Evolutionary conservation across 2,113 vertebrate species (phyloP), one percentile per base, ranked within the genome.

Genomic region (Pavo muticus): DNA sequence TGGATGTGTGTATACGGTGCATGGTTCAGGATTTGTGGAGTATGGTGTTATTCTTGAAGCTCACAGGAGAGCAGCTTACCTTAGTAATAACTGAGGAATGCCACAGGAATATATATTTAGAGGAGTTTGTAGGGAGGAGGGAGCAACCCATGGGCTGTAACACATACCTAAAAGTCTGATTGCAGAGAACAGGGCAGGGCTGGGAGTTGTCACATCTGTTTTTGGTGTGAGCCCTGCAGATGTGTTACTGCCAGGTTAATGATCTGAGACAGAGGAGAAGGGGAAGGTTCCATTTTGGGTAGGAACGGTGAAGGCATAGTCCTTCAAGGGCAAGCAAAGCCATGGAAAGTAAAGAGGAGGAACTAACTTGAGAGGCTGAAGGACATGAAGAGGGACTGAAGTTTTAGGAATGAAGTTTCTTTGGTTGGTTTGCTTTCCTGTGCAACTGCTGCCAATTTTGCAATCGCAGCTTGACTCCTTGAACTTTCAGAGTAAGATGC

Each of bases 81-180:
- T 83, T 63, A 54, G 59, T 83, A 88, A 83, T 88, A 67, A 75
- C 78, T 45, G 63, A 80, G 79, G 85, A 94, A 91, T 88, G 75
- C 59, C 45, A 63, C 16, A 73, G 79, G 64, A 79, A 80, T 60
- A 85, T 15, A 9, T 32, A 47, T 39, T 91, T 48, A 63, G 82
- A 76, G 75, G 73, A 2, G 5, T 39, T 85, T 77, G 20, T 83
- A 77, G 32, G 37, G 64, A 70, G n/a, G 54, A 93, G 50, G 42
- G 17, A 88, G 40, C 35, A 65, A 72, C 63, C 45, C 32, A 11
- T 10, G 23, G 80, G 4, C 73, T 87, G 79, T 57, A 91, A 84
- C 65, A 91, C 20, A 21, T 61, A 82, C 14, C 81, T 92, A 65
- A 56, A 2, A 0, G 4, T 52, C 30, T 85, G 84, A 35, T 24